Evolutionary conservation across 2,888 invertebrate species (phyloP).

Genomic region (Metellina segmentata): DNA sequence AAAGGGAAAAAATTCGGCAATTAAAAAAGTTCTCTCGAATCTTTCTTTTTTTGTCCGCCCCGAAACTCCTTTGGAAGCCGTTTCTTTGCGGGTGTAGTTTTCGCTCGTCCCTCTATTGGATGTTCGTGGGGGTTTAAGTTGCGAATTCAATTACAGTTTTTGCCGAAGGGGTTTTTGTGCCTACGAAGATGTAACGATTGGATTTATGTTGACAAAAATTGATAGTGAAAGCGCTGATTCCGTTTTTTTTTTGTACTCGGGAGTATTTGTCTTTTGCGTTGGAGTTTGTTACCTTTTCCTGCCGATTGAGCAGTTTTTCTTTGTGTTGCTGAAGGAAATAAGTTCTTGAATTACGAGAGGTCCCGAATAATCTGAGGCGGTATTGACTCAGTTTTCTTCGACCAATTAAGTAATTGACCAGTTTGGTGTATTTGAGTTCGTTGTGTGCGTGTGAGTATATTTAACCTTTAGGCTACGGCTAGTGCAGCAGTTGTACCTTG

Average conservation of each 20-base stretch:
- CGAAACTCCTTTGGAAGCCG: too few relatives aligned
- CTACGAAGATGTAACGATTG: neutral
- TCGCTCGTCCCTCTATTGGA: neutral
- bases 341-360: neutral
- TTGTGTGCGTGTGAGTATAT: too few relatives aligned
- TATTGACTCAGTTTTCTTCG: too few relatives aligned
- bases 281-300: neutral
- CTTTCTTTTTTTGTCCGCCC: neutral
- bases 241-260: neutral
- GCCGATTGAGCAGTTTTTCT: neutral
- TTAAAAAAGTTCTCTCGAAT: constrained; percentile 38
- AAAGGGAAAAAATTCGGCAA: constrained; percentile 45
- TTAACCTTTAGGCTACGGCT: too few relatives aligned
- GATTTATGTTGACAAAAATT: neutral
- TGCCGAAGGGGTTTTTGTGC: neutral
- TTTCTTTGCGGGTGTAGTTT: neutral
- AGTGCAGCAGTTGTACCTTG: too few relatives aligned
- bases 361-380: neutral
- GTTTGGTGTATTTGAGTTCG: too few relatives aligned
- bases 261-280: neutral
- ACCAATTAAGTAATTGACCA: too few relatives aligned
- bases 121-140: neutral
- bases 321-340: neutral
- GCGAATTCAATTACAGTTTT: constrained; percentile 44
- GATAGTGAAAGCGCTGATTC: neutral